These are phyloP conservation scores for Ellobium chinense DNA, from an alignment of 2,888 invertebrate species.

Conservation along the genomic window DNA sequence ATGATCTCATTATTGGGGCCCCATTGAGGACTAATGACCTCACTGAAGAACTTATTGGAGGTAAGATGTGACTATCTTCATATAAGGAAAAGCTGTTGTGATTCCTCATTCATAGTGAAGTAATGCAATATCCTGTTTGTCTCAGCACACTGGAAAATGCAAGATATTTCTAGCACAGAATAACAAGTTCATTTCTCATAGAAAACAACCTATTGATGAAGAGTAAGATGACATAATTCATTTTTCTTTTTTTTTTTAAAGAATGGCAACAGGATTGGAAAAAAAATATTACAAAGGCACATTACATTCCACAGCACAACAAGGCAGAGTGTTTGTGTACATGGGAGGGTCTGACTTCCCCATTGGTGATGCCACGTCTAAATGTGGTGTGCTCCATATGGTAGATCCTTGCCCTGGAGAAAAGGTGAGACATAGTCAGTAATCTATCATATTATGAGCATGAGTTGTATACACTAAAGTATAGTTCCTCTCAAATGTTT, in stretches of 20 bases:
- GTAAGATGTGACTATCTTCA: too few species aligned
- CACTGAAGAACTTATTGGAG: conserved; percentile 58
- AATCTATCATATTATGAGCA: too few species aligned
- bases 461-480: too few species aligned
- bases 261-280: too few species aligned
- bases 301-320: conserved; percentile 57
- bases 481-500: too few species aligned
- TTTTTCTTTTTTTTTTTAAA: not conserved
- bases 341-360: conserved; percentile 60
- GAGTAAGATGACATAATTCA: not conserved
- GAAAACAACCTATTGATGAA: not conserved
- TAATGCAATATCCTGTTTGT: too few species aligned
- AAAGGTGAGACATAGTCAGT: too few species aligned
- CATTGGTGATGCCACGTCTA: conserved; percentile 47
- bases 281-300: too few species aligned
- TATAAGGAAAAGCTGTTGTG: not conserved
- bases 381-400: conserved; percentile 50
- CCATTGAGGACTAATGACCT: conserved; percentile 64
- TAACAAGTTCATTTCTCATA: not conserved
- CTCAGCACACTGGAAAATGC: too few species aligned
- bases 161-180: too few species aligned
- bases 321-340: conserved; percentile 61
- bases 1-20: conserved; percentile 65
- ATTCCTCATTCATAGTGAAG: too few species aligned
- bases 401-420: conserved; percentile 61